These are phyloP conservation scores for Drosophila melanogaster DNA, from an alignment of 1,140 invertebrate genomes.

Conservation along the genomic window Release_6_plus_ISO1_MT NT_033779.5:4319501-4320000, in stretches of 20 bases:
- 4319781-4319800: conserved; percentile 73
- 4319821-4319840: conserved; percentile 13
- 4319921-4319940: conserved; percentile 63
- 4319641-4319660: conserved; percentile 91
- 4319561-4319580: conserved; percentile 36
- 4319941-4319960: conserved; percentile 79
- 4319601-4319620: conserved; percentile 85
- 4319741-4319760: conserved; percentile 86
- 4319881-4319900: conserved; percentile 61
- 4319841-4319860: conserved; percentile 54
- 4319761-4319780: conserved; percentile 74
- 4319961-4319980: conserved; percentile 73
- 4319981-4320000: conserved; percentile 84
- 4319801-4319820: conserved; percentile 31
- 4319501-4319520: conserved; percentile 89
- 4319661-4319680: conserved; percentile 90
- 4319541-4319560: conserved; percentile 45
- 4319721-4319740: conserved; percentile 88
- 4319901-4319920: conserved; percentile 64
- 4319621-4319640: conserved; percentile 87
- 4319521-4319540: conserved; percentile 88
- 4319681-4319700: conserved; percentile 85
- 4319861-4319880: conserved; percentile 74
- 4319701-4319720: conserved; percentile 88
- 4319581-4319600: conserved; percentile 62